Base-by-base conservation (phyloP, 1,140 invertebrate species). In the Tetramorium parvispinum region DNA sequence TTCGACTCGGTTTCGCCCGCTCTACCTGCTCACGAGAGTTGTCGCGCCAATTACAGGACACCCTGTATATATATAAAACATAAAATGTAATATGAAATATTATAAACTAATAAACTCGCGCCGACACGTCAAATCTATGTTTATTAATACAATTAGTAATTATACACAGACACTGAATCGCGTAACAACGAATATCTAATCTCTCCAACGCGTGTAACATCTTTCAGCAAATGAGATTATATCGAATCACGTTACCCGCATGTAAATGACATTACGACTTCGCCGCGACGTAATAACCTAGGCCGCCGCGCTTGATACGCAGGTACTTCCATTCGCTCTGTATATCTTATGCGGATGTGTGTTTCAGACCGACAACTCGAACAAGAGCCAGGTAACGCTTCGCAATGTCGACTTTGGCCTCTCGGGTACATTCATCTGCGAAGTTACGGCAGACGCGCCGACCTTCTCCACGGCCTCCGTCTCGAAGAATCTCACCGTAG, bases 351-450 rank as follows among this genome's bases (percentile, higher is more conserved):
- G 49, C 92, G 66, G 7, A 46, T 10, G 66, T 92, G 91, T 92
- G 92, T 96, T 96, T 49, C 96, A 98, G 97, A 94, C 96, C 88
- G 96, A 96, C 86, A 95, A 95, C 75, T 98, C 97, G 1, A 98
- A 98, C 92, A 96, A 96, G 16, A 97, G 96, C 40, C 96, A 97
- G 94, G 97, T 98, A 55, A 95, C 97, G 24, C 96, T 98, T 65
- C 95, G 96, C 77, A 96, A 97, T 81, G 96, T 98, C 83, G 97
- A 97, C 81, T 97, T 98, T 81, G 96, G 96, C 51, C 95, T 98
- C 43, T 97, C 97, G 43, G 98, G 98, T n/a, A 97, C 97, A 94
- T 98, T 98, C 95, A 97, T 96, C 92, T 98, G 98, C 93, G 98
- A 98, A 96, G 97, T 98, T 59, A 98, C 97, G 0, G 97, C 97